phyloP scores from a whole-genome alignment of 2,888 invertebrate genomes.

The Trichogramma evanescens region DNA sequence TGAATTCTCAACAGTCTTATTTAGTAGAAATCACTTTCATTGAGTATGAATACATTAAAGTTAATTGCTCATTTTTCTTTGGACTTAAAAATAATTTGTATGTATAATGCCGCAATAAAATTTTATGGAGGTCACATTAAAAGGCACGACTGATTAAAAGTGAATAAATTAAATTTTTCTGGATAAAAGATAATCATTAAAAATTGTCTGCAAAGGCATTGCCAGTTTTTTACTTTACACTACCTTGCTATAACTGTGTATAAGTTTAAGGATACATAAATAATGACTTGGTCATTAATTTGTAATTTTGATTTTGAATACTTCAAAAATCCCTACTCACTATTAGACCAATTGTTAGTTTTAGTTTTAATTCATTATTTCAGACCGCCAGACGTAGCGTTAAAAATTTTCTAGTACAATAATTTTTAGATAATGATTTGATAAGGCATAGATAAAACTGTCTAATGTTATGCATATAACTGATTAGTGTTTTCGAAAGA shows the following conservation, averaged over 20 bases:
- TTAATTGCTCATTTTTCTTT: conserved; percentile 14
- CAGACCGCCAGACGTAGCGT: conserved; percentile 1
- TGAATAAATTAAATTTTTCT: conserved; percentile 33
- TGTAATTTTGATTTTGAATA: conserved; percentile 14
- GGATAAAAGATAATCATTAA: conserved; percentile 36
- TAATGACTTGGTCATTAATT: conserved; percentile 9
- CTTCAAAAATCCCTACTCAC: conserved; percentile 8
- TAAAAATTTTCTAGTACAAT: conserved; percentile 19
- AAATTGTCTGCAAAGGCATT: conserved; percentile 25
- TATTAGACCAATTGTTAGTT: no score
- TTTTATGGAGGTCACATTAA: conserved; percentile 34
- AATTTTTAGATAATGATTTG: conserved; percentile 10
- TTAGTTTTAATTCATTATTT: no score
- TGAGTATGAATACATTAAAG: conserved; percentile 23
- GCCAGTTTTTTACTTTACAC: conserved; percentile 3
- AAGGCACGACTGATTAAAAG: conserved; percentile 44
- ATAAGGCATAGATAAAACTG: conserved; percentile 16
- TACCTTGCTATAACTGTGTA: conserved; percentile 11
- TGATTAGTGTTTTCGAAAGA: not conserved
- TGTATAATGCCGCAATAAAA: conserved; percentile 34
- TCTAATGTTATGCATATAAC: conserved; percentile 11
- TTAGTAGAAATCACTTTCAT: conserved; percentile 32
- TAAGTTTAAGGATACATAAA: conserved; percentile 1
- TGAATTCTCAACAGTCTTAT: conserved; percentile 29
- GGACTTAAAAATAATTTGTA: conserved; percentile 39